Evolutionary conservation across 2,113 vertebrate species (phyloP), one percentile per base, ranked within the genome.

Genomic region (Thalassarche chlororhynchos): DNA sequence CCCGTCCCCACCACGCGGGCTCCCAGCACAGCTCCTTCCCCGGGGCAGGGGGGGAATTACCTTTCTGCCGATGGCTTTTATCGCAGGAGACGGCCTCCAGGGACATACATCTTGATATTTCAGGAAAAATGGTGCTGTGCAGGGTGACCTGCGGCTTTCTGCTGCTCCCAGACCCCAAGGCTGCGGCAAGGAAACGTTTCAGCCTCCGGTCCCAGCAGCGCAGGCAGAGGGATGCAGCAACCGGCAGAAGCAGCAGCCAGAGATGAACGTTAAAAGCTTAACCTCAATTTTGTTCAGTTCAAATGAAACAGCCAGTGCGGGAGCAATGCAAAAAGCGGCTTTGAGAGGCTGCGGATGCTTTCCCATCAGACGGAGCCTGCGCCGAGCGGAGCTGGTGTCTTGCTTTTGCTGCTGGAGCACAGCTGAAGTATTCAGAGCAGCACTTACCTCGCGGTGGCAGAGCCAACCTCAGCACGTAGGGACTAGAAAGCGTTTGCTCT

Each of bases 381-480:
- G 18, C 70, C 16, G 6, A 70, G 8, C 0, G 0, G 72, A 44
- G 40, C 84, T 26, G 25, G 25, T 3, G 17, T 12, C 65, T 64
- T 5, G 7, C 34, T 49, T 47, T 7, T 4, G 66, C 89, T 86
- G 55, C 61, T 54, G 47, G 40, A 25, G 17, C 26, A 9, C 70
- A 34, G 76, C 60, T 8, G 34, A 16, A 38, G 24, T 3, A 4
- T 8, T 38, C 49, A 14, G 81, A 74, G 64, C 62, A 29, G 57
- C 79, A 23, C 28, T 23, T 9, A 8, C 47, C 58, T 12, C 0
- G 2, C 16, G 8, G 58, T 4, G 29, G 34, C 40, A 44, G 51
- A 80, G 72, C 86, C 81, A 51, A 23, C 0, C 0, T 0, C 61
- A 17, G 80, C 60, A 24, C 1, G 0, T 1, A 29, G 36, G 55